Evolutionary conservation across 2,113 vertebrate genomes (phyloP).

Genomic region (Prolemur simus): DNA sequence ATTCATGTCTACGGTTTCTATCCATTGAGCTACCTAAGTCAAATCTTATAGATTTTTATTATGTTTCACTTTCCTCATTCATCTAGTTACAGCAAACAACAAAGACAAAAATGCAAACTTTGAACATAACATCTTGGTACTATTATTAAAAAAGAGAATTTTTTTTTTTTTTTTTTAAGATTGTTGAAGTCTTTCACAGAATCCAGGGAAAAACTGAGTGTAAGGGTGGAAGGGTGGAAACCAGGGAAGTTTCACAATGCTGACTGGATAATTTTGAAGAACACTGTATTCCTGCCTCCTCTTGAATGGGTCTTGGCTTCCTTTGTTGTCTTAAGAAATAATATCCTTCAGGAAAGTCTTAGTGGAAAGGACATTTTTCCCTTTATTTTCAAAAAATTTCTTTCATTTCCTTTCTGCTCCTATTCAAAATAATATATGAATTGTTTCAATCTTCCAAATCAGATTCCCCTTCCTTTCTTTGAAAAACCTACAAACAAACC

Average conservation of each 20-base stretch:
- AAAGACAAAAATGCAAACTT: not conserved
- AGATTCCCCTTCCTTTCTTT: not conserved
- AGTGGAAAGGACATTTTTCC: not conserved
- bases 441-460: not conserved
- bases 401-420: not conserved
- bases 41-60: not conserved
- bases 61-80: not conserved
- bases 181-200: not conserved
- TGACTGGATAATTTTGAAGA: not conserved
- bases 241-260: not conserved
- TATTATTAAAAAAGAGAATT: not conserved
- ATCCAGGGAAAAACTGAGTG: not conserved
- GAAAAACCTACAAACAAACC: not conserved
- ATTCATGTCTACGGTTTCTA: not conserved
- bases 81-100: not conserved
- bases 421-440: not conserved
- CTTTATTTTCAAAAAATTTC: not conserved
- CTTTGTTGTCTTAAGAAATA: not conserved
- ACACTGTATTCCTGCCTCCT: not conserved
- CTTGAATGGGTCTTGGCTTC: not conserved
- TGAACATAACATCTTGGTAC: not conserved
- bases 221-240: not conserved
- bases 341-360: not conserved
- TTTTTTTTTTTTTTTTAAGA: not conserved
- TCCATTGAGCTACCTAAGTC: not conserved